Evolutionary conservation across 2,113 vertebrate species (phyloP), one percentile per base, ranked within the genome.

Genomic region (Oophaga pumilio): DNA sequence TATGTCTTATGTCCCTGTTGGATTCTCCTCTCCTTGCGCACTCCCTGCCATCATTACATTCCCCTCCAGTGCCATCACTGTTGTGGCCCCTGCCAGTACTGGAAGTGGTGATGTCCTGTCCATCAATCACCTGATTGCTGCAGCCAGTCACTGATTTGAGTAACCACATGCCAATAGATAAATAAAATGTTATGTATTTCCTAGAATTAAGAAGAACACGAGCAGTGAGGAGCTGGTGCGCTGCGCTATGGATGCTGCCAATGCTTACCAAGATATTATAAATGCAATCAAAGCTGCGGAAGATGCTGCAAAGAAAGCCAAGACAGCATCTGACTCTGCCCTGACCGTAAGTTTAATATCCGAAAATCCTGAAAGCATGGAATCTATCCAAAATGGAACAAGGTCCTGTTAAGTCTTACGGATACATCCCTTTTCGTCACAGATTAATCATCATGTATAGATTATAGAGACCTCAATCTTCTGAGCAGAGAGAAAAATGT

Each of bases 181-280:
- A n/a, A n/a, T n/a, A 20, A 74, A 49, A 33, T 80, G 50, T 33
- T 33, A 2, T 43, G 8, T 60, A 60, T 28, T 57, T 20, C 69
- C 88, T 89, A 97, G 98, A 71, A 94, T 96, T 74, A 95, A 97
- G 90, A 95, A 93, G 89, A 94, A 95, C 10, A 90, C 93, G 79
- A 98, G 96, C 49, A 94, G 91, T 17, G 94, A 93, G 0, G 87
- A 96, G 4, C 90, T 97, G 52, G 96, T 98, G 5, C 95, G 93
- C n/a, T 92, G 95, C 0, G 96, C 97, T 8, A 94, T 97, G 87
- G 95, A 97, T 2, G 97, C 96, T 4, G 95, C 97, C 18, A 95
- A 95, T 0, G 96, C 95, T 73, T 99, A 99, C 62, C 97, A 97
- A 89, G 96, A 94, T 90, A 99, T 99, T 89, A 96, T 97, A 49